Evolutionary conservation across 2,797 vertebrate species (phyloP).

Genomic region (Sebastes taczanowskii): DNA sequence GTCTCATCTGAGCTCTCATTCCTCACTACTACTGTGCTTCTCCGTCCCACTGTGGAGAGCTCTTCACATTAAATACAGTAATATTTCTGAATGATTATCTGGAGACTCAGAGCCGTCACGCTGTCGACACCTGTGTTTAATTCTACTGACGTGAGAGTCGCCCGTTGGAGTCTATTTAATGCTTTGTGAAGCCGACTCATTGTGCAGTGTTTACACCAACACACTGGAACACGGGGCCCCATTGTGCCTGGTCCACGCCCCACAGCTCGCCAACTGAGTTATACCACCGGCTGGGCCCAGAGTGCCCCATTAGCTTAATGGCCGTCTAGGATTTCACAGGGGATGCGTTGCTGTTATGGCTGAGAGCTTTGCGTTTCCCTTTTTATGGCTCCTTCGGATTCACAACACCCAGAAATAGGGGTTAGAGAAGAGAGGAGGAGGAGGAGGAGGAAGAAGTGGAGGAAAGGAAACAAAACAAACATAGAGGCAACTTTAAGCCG

Average conservation of each 20-base stretch:
- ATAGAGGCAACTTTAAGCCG: constrained; percentile 65
- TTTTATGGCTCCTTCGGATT: constrained; percentile 83
- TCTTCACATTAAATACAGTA: not conserved
- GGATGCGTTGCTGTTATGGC: constrained; percentile 84
- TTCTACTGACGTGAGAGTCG: constrained; percentile 71
- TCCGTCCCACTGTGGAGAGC: not conserved
- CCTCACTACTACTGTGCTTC: not conserved
- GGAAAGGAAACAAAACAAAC: constrained; percentile 77
- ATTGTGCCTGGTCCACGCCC: constrained; percentile 49
- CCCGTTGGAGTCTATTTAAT: constrained; percentile 74
- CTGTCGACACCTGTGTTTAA: constrained; percentile 71
- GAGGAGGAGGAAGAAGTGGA: constrained; percentile 31
- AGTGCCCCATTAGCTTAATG: constrained; percentile 87
- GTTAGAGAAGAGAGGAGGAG: constrained; percentile 37
- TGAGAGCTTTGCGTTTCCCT: constrained; percentile 81
- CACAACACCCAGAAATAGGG: constrained; percentile 78
- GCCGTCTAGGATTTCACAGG: constrained; percentile 84
- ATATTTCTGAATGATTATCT: constrained; percentile 29
- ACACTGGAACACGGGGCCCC: constrained; percentile 69
- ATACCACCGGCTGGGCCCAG: constrained; percentile 75
- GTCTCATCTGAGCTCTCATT: not conserved
- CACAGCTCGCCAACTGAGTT: constrained; percentile 62
- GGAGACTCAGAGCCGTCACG: constrained; percentile 6
- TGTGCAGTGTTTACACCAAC: constrained; percentile 81
- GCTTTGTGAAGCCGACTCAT: constrained; percentile 72